Percentiles rank a stretch among this genome's conserved stretches.
Conservation (phyloP, 1,140 invertebrate genomes). For the Zelostemma sp. region DNA sequence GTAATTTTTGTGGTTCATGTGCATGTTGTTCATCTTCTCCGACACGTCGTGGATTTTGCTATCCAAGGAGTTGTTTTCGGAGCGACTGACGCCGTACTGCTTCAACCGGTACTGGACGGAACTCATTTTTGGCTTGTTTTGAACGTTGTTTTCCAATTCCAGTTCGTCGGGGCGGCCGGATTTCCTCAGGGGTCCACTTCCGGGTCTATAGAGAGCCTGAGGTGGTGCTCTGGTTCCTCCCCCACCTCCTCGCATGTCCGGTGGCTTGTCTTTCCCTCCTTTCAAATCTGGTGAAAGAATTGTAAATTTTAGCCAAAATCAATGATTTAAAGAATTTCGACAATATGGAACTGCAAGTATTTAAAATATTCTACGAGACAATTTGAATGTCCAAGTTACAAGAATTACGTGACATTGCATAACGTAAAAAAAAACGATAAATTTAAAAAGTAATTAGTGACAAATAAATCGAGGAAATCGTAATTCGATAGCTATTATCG, state of each 20-base stretch:
- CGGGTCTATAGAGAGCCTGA: conserved; percentile 74
- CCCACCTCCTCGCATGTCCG: conserved; percentile 53
- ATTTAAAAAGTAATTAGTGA: too few species aligned
- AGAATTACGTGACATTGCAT: too few species aligned
- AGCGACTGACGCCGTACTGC: conserved; percentile 43
- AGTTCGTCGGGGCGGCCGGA: conserved; percentile 69
- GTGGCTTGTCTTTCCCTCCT: conserved; percentile 41
- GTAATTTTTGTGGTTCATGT: conserved; percentile 57
- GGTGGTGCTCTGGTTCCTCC: conserved; percentile 63
- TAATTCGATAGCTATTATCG: too few species aligned
- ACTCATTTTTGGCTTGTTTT: conserved; percentile 52
- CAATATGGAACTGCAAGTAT: too few species aligned
- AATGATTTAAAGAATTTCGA: too few species aligned
- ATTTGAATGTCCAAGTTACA: too few species aligned
- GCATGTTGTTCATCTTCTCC: conserved; percentile 57
- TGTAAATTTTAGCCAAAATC: too few species aligned
- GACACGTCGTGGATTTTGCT: conserved; percentile 52
- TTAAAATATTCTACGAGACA: too few species aligned
- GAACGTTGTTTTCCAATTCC: conserved; percentile 63
- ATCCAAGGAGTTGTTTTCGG: conserved; percentile 36
- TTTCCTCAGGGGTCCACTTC: conserved; percentile 74
- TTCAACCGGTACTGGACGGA: conserved; percentile 62
- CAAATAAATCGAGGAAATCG: too few species aligned
- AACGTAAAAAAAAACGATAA: too few species aligned
- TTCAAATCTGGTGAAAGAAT: conserved; percentile 4